phyloP scores from a whole-genome alignment of 2,888 invertebrate species.

The Bombylius discolor region DNA sequence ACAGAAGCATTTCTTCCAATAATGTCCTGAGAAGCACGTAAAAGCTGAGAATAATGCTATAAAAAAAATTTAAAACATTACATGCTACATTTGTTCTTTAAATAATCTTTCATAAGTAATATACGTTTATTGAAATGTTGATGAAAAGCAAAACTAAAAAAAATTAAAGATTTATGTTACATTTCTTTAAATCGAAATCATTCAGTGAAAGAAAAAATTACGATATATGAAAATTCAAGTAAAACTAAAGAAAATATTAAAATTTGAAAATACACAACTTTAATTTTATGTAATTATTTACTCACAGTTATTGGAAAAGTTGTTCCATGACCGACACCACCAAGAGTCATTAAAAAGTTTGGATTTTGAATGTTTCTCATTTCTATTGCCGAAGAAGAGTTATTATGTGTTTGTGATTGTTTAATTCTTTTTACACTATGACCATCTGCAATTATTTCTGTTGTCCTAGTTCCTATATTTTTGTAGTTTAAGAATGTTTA shows the following conservation, averaged over 20 bases:
- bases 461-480: not conserved
- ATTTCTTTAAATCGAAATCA: no score
- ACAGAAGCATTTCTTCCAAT: constrained; percentile 4
- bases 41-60: constrained; percentile 20
- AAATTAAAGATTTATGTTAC: not conserved
- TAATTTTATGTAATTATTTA: not conserved
- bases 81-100: no score
- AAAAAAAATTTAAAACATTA: not conserved
- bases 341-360: constrained; percentile 21
- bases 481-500: no score
- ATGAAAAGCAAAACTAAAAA: not conserved
- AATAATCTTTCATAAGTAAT: not conserved
- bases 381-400: constrained; percentile 13
- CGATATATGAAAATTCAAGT: no score
- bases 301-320: constrained; percentile 22
- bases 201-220: no score
- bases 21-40: constrained; percentile 21
- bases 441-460: not conserved
- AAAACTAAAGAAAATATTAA: not conserved
- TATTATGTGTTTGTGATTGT: not conserved
- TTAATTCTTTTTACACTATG: constrained; percentile 3
- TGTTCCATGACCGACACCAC: constrained; percentile 17
- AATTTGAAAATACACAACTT: not conserved
- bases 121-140: not conserved
- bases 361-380: constrained; percentile 21